phyloP scores from a whole-genome alignment of 1,140 invertebrate genomes.

The Achatina immaculata region DNA sequence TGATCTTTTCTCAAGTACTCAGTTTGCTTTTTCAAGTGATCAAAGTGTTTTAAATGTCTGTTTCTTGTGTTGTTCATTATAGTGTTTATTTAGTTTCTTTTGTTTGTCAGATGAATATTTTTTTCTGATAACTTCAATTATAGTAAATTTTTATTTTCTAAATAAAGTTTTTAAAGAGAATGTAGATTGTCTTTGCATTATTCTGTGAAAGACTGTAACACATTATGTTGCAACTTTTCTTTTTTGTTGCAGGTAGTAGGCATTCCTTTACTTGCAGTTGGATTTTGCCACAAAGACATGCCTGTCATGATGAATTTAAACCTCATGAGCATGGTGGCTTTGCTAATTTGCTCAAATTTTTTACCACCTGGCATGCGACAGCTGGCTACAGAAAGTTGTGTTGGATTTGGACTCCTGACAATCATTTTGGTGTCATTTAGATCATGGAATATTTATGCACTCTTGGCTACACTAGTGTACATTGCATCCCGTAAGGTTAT shows the following conservation, averaged over 20 bases:
- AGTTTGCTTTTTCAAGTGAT: too few species aligned
- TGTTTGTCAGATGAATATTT: too few species aligned
- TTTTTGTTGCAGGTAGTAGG: constrained; percentile 36
- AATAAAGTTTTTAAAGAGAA: too few species aligned
- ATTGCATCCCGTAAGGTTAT: constrained; percentile 45
- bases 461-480: constrained; percentile 49
- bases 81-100: too few species aligned
- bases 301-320: constrained; percentile 45
- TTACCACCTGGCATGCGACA: constrained; percentile 41
- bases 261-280: constrained; percentile 47
- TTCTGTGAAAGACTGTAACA: too few species aligned
- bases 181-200: too few species aligned
- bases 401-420: constrained; percentile 51
- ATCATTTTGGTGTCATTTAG: constrained; percentile 47
- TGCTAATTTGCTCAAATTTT: constrained; percentile 40
- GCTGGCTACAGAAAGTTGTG: constrained; percentile 43
- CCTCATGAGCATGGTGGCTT: constrained; percentile 43
- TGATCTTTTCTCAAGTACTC: too few species aligned
- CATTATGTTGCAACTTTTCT: too few species aligned
- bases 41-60: too few species aligned
- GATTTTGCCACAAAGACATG: constrained; percentile 48
- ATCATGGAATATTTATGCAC: constrained; percentile 48
- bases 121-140: too few species aligned
- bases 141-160: too few species aligned
- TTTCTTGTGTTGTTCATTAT: too few species aligned